These are phyloP conservation scores for Laupala kohalensis DNA, from an alignment of 1,140 invertebrate species.

Conservation along the genomic window DNA sequence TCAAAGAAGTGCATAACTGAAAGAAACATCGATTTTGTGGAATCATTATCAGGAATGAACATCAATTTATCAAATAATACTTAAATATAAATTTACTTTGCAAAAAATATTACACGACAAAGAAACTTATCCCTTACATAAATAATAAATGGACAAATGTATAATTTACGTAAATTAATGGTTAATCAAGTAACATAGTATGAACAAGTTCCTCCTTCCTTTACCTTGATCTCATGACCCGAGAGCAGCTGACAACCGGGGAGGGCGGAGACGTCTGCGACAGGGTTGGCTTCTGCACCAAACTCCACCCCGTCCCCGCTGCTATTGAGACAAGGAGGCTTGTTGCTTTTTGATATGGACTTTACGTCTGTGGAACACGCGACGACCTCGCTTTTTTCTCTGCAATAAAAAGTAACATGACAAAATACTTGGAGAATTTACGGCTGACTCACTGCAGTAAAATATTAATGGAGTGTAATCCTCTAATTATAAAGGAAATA, in stretches of 20 bases:
- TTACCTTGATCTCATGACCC: conserved; percentile 9
- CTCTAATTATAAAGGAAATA: too few species aligned
- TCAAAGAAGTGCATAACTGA: conserved; percentile 11
- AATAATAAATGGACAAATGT: too few species aligned
- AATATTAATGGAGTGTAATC: too few species aligned
- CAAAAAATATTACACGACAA: too few species aligned
- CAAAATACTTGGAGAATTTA: background rate
- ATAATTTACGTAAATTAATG: too few species aligned
- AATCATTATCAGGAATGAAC: too few species aligned
- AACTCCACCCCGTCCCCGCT: conserved; percentile 5
- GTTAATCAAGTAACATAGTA: background rate
- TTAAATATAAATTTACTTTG: too few species aligned
- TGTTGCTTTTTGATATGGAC: conserved; percentile 4
- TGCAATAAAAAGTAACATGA: background rate
- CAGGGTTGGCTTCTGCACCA: background rate
- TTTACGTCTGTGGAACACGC: conserved; percentile 1
- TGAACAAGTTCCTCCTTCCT: background rate
- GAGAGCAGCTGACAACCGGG: conserved; percentile 7
- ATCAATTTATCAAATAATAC: too few species aligned
- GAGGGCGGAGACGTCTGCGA: conserved; percentile 5
- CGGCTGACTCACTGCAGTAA: too few species aligned
- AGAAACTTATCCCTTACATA: too few species aligned
- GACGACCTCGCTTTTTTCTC: conserved; percentile 8
- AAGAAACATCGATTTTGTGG: too few species aligned
- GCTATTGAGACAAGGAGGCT: conserved; percentile 5